These are phyloP conservation scores for Tolypeutes matacus DNA, from an alignment of 2,797 vertebrate genomes.

Conservation along the genomic window DNA sequence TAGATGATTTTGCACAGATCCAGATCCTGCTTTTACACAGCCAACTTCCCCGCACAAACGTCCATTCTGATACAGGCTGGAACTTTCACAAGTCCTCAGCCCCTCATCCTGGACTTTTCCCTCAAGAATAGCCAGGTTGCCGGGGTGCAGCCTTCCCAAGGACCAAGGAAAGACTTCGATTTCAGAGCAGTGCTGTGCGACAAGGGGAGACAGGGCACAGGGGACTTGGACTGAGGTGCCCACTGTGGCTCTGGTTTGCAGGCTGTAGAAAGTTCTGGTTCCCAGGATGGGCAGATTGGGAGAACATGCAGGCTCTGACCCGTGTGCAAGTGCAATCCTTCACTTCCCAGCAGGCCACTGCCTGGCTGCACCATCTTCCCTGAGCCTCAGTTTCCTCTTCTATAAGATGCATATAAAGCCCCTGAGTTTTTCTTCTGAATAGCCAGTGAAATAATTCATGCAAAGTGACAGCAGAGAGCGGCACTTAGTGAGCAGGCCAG, in stretches of 20 bases:
- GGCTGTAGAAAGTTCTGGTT: too few relatives aligned
- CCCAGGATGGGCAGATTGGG: background rate
- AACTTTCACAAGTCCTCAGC: background rate
- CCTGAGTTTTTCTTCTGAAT: background rate
- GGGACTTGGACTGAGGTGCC: accelerated
- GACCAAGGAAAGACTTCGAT: accelerated
- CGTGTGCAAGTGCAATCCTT: accelerated
- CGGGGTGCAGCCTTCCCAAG: accelerated
- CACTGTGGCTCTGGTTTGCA: background rate
- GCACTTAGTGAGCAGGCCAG: accelerated
- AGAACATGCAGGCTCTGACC: background rate
- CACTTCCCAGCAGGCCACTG: background rate
- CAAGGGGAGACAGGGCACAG: accelerated
- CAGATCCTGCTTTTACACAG: background rate
- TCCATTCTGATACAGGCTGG: background rate
- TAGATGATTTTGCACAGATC: background rate
- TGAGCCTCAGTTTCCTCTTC: background rate
- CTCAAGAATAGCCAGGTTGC: accelerated
- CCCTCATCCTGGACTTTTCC: too few relatives aligned
- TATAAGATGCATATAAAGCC: background rate
- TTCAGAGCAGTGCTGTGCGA: accelerated
- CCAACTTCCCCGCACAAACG: background rate
- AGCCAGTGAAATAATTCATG: background rate
- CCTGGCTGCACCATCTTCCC: background rate
- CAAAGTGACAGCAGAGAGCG: accelerated